phyloP scores from a whole-genome alignment of 35 echinoderm and acorn worm genomes.

The Nesometra sesokonis region DNA sequence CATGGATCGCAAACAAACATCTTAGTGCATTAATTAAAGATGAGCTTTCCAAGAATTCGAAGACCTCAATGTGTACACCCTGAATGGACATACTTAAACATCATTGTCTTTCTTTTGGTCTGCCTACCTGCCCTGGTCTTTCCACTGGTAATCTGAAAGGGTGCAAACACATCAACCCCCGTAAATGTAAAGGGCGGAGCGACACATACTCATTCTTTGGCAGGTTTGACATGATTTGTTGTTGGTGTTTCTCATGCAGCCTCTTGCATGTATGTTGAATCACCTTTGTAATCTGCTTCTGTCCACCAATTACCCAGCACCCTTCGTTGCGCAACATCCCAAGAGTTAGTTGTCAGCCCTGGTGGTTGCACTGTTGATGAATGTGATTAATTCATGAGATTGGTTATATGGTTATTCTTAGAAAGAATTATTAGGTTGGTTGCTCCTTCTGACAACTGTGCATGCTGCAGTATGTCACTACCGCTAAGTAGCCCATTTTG shows the following conservation, averaged over 20 bases:
- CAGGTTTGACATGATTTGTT: constrained; percentile 36
- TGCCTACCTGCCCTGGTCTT: constrained; percentile 35
- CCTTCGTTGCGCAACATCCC: constrained; percentile 19
- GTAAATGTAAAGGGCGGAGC: constrained; percentile 49
- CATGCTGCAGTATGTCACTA: constrained; percentile 33
- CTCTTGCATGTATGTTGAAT: constrained; percentile 11
- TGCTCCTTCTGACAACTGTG: constrained; percentile 12
- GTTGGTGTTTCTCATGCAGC: not conserved
- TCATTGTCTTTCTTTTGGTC: constrained; percentile 40
- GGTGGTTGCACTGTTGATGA: constrained; percentile 15
- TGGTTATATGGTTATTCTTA: constrained; percentile 27
- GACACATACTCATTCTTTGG: constrained; percentile 40
- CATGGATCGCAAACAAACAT: constrained; percentile 30
- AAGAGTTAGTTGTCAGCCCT: constrained; percentile 30
- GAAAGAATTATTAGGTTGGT: constrained; percentile 19
- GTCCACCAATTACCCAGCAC: constrained; percentile 34
- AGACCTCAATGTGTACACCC: constrained; percentile 52
- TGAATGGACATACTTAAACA: constrained; percentile 39
- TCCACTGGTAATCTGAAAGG: constrained; percentile 18
- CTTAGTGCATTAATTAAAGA: constrained; percentile 49
- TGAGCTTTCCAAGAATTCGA: constrained; percentile 42
- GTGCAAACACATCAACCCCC: constrained; percentile 10
- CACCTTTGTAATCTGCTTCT: constrained; percentile 12
- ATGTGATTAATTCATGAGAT: constrained; percentile 23
- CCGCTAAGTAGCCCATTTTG: constrained; percentile 14